Base-by-base conservation (phyloP, 2,888 invertebrate species). In the Agonopterix arenella region DNA sequence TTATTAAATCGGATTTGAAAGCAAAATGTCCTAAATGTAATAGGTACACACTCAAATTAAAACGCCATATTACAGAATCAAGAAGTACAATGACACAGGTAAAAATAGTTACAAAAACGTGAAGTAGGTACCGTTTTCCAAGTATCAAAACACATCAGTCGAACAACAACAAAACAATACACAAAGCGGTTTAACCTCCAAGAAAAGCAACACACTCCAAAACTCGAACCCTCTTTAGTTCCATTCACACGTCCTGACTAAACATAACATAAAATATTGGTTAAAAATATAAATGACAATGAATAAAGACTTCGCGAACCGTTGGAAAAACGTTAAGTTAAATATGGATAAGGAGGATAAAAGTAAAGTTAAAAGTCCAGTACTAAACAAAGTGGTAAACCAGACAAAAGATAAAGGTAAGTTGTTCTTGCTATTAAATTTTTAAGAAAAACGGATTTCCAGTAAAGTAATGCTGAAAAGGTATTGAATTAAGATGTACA, bases 291-390 rank as follows among this genome's bases (percentile, higher is more conserved):
- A 11, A 47, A 44, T 49, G 44, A 16, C 8, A 11, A 84, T 82
- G 80, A 80, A 68, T 66, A 81, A 70, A 63, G 67, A 62, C 46
- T 61, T 67, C 43, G 63, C 62, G 45, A 75, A 71, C 61, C 82
- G 74, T 68, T 84, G 84, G 84, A 81, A 77, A 73, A 77, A 75
- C 57, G 68, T 83, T 53, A 80, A 81, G 71, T 62, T 68, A 51
- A 77, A 68, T 63, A 66, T 80, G 53, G 57, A 66, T 28, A 68
- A 73, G 59, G 72, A 54, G 58, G 60, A 66, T 45, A 62, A 62
- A 54, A 28, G 28, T 28, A 61, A 65, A 40, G n/a, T n/a, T n/a
- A n/a, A n/a, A 60, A 60, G 62, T 56, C 63, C 62, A 36, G 64
- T 44, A 41, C 43, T 79, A 47, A 72, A 71, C 51, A 79, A 73